These are phyloP conservation scores for Thryonomys swinderianus DNA, from an alignment of 2,113 vertebrate species.

Conservation along the genomic window DNA sequence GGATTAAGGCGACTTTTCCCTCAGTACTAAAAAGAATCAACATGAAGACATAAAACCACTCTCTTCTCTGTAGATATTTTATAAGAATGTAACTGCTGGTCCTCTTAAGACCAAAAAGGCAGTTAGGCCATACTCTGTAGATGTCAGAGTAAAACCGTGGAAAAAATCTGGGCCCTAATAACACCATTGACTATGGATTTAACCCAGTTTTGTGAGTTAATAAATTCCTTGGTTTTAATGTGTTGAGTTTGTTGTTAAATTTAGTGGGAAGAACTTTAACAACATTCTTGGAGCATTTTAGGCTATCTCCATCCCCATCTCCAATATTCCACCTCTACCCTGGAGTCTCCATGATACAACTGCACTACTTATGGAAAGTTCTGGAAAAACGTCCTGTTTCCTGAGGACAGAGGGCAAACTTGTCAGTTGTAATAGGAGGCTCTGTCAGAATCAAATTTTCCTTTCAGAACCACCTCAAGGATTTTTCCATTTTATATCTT, in stretches of 20 bases:
- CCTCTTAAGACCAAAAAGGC: neutral
- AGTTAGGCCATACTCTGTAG: neutral
- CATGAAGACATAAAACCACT: neutral
- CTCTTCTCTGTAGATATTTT: neutral
- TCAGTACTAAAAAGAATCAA: neutral
- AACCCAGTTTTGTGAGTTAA: neutral
- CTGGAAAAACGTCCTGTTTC: neutral
- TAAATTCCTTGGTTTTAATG: neutral
- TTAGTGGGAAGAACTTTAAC: neutral
- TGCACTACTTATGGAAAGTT: neutral
- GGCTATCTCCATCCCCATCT: rapidly evolving
- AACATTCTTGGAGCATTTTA: neutral
- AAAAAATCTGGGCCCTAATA: neutral
- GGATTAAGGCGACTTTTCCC: neutral
- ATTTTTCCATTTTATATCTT: neutral
- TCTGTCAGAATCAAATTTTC: neutral
- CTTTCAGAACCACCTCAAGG: neutral
- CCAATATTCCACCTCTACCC: neutral
- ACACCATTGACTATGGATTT: rapidly evolving
- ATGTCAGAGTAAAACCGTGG: neutral
- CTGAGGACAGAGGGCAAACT: too few relatives aligned
- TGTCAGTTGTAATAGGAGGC: neutral
- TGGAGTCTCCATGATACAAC: neutral
- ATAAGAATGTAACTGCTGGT: neutral
- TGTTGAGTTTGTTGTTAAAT: neutral